phyloP scores from a whole-genome alignment of 2,888 invertebrate genomes.

The Perizoma affinitatum region DNA sequence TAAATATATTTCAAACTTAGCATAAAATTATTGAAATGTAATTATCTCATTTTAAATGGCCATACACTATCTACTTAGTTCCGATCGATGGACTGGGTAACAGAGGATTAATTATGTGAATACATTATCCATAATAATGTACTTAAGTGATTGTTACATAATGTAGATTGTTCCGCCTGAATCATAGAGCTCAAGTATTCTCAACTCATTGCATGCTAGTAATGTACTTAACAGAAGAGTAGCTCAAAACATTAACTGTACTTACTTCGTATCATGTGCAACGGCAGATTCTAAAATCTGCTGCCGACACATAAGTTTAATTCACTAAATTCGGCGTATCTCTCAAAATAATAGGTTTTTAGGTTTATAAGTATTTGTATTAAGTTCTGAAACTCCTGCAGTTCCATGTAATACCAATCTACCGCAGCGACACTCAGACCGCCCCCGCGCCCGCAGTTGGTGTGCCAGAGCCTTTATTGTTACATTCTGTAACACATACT shows the following conservation, averaged over 20 bases:
- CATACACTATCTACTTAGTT: conserved; percentile 1
- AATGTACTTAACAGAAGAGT: conserved; percentile 5
- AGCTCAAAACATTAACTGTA: conserved; percentile 16
- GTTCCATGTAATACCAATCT: no score
- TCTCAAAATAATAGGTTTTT: conserved; percentile 20
- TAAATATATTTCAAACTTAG: no score
- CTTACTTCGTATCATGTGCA: neutral
- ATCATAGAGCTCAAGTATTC: conserved; percentile 15
- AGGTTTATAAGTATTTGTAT: conserved; percentile 9
- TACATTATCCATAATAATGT: conserved; percentile 8
- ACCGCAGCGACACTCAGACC: no score
- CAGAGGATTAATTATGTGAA: neutral
- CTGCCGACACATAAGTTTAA: neutral
- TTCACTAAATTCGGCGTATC: conserved; percentile 7
- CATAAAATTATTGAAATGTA: neutral
- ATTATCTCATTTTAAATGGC: conserved; percentile 2
- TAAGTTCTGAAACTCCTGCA: neutral
- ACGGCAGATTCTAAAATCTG: no score
- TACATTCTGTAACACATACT: conserved; percentile 16
- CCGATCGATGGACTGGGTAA: neutral
- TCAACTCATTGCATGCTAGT: conserved; percentile 1
- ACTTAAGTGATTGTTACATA: conserved; percentile 5
- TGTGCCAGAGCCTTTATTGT: neutral
- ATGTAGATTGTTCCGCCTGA: conserved; percentile 18
- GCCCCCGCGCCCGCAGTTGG: no score